Base-by-base conservation (phyloP, 2,113 vertebrate species). In the Hippocampus zosterae region DNA sequence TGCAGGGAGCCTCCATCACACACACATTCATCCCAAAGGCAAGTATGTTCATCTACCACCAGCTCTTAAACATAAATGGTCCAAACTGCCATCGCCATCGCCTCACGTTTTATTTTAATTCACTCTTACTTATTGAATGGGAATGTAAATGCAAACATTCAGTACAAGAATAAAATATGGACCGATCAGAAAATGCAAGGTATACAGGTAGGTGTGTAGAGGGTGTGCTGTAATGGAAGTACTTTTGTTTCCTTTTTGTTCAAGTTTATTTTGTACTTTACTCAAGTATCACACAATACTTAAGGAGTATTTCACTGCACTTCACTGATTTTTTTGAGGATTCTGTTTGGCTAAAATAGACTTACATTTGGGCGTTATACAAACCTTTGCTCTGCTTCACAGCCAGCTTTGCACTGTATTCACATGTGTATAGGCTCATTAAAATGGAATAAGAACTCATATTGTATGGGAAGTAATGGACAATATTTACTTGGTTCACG, bases 1-100 rank as follows among this genome's bases (percentile, higher is more conserved):
- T 80, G 87, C 81, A 70, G 84, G 83, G 78, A 84, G 87, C 84
- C 85, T 85, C 83, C 76, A 70, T 82, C 82, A 83, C 81, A 80
- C 76, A 82, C 53, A 50, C 72, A 53, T 52, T 67, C 33, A 15
- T 5, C 27, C 13, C 0, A 52, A 57, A 46, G 21, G 42, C 64
- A 70, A 37, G 13, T 40, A 63, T 63, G 8, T 64, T 42, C 61
- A 42, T 42, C 37, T 63, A n/a, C 59, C 59, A 21, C 16, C 18
- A 21, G 29, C 21, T n/a, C 21, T 41, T 11, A 42, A 21, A n/a
- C 3, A 4, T 57, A 27, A 27, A 60, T 18, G 57, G 27, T 60
- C 15, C 2, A 37, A 8, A 33, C 18, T 60, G 55, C 12, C 55
- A 16, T 16, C 55, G 6, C 27, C 55, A 27, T 57, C 3, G 1